phyloP scores from a whole-genome alignment of 2,888 invertebrate species.

The Rhopalosiphum nymphaeae region DNA sequence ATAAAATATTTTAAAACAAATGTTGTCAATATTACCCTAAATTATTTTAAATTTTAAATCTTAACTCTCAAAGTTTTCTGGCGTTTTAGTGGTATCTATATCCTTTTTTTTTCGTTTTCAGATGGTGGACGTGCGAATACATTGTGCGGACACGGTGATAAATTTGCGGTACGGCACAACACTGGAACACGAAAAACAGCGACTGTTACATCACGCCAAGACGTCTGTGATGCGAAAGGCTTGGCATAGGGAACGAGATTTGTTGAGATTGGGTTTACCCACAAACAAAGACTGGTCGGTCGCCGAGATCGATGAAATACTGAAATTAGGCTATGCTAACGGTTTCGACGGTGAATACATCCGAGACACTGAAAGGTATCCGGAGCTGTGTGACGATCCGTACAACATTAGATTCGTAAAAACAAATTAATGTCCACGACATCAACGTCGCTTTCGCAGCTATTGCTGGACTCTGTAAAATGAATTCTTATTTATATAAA shows the following conservation, averaged over 20 bases:
- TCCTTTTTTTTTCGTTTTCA: constrained; percentile 26
- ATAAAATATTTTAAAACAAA: neutral
- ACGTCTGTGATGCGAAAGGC: constrained; percentile 88
- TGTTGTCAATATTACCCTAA: neutral
- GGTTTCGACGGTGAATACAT: constrained; percentile 93
- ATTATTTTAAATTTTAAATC: neutral
- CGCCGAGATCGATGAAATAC: constrained; percentile 88
- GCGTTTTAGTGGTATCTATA: neutral
- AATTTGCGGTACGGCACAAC: constrained; percentile 96
- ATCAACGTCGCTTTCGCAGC: neutral
- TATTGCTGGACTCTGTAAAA: neutral
- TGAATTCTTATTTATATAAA: neutral
- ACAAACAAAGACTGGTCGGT: constrained; percentile 83
- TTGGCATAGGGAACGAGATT: constrained; percentile 92
- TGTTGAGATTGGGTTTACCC: constrained; percentile 75
- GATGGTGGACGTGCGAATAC: constrained; percentile 87
- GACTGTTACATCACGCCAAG: constrained; percentile 91
- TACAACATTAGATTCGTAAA: constrained; percentile 92
- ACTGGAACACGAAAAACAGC: constrained; percentile 88
- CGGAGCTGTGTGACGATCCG: constrained; percentile 95
- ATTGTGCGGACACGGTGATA: constrained; percentile 89
- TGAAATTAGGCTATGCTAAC: constrained; percentile 84
- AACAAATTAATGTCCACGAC: constrained; percentile 66
- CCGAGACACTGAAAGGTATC: constrained; percentile 89
- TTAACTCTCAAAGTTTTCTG: neutral